These are phyloP conservation scores for Mythimna impura DNA, from an alignment of 2,888 invertebrate genomes.

Conservation along the genomic window DNA sequence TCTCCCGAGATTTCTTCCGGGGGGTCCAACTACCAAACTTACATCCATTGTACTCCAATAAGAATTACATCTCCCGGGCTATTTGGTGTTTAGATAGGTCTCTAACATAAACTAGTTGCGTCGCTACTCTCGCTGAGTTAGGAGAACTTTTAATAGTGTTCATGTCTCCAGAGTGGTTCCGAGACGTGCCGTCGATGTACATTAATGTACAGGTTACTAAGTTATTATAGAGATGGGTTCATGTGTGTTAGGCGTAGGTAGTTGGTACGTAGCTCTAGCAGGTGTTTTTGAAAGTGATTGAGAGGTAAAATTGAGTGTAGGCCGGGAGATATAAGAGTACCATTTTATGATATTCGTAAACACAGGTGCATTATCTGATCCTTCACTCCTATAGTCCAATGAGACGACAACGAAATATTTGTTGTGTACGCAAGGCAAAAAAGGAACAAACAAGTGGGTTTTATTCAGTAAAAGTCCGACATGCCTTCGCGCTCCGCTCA, in stretches of 20 bases:
- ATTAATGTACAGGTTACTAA: constrained; percentile 65
- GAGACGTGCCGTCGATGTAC: constrained; percentile 68
- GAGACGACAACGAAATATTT: neutral
- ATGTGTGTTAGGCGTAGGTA: constrained; percentile 58
- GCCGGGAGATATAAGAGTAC: too few species aligned
- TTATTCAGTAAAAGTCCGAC: too few species aligned
- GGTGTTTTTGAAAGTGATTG: constrained; percentile 65
- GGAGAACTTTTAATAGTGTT: constrained; percentile 88
- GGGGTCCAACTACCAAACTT: constrained; percentile 35
- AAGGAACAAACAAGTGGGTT: too few species aligned
- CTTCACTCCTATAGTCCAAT: neutral
- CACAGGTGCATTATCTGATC: neutral
- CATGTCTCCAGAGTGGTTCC: constrained; percentile 74
- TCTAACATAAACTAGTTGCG: constrained; percentile 82
- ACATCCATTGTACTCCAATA: constrained; percentile 51
- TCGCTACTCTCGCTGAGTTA: constrained; percentile 79
- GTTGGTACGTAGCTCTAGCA: constrained; percentile 78
- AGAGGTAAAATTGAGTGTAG: neutral
- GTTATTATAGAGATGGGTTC: constrained; percentile 76
- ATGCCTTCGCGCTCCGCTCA: too few species aligned
- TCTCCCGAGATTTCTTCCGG: constrained; percentile 23
- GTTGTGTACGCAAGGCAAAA: too few species aligned
- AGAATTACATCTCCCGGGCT: constrained; percentile 63
- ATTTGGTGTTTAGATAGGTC: constrained; percentile 72
- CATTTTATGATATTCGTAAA: too few species aligned